Evolutionary conservation across 2,113 vertebrate species (phyloP).

Genomic region (Thinocorus orbignyianus): DNA sequence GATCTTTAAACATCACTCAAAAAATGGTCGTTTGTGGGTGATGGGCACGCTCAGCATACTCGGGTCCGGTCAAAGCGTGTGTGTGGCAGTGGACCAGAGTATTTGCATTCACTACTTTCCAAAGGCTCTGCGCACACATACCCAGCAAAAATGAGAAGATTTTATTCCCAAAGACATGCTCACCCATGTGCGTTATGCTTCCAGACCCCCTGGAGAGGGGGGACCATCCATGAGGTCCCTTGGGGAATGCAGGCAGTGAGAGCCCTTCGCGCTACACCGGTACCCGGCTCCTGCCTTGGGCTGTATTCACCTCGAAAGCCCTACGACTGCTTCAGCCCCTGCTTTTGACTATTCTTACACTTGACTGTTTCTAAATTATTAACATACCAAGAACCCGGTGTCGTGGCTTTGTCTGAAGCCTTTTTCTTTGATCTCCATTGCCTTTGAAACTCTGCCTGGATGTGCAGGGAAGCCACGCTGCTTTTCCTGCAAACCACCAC

Average conservation of each 20-base stretch:
- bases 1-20: background rate
- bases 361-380: conserved; percentile 8
- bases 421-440: conserved; percentile 18
- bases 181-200: rapidly evolving
- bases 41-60: background rate
- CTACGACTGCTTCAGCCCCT: background rate
- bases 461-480: background rate
- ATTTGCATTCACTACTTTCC: background rate
- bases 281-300: background rate
- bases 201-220: background rate
- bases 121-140: background rate
- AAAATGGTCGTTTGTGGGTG: background rate
- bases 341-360: background rate
- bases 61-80: background rate
- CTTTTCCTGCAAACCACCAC: background rate
- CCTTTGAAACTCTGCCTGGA: conserved; percentile 20
- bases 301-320: background rate
- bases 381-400: background rate
- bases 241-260: rapidly evolving
- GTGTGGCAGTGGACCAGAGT: background rate
- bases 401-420: conserved; percentile 3
- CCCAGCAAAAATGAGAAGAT: background rate
- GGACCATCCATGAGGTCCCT: rapidly evolving
- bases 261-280: background rate
- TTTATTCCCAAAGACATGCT: background rate